phyloP scores from a whole-genome alignment of 23 tunicate genomes.

The Clavelina lepadiformis region DNA sequence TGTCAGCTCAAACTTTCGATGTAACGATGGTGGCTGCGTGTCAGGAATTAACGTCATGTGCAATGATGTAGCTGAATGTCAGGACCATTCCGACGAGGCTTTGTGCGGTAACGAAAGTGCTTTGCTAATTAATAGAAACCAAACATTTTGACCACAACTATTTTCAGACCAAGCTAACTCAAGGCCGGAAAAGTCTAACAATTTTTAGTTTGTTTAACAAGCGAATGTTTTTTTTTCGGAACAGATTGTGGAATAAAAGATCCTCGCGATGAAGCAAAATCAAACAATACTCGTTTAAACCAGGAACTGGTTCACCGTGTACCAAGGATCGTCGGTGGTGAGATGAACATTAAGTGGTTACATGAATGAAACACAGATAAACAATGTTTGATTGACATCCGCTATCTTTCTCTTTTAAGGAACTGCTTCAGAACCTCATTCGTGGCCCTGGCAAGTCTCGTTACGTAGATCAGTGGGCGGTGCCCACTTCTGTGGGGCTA shows the following conservation, averaged over 20 bases:
- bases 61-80: conserved; percentile 19
- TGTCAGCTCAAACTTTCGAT: conserved; percentile 10
- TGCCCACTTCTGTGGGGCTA: conserved; percentile 33
- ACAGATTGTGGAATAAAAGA: conserved; percentile 5
- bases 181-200: neutral
- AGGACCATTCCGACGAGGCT: conserved; percentile 18
- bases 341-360: neutral
- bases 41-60: conserved; percentile 26
- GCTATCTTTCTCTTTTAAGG: conserved; percentile 19
- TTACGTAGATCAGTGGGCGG: neutral
- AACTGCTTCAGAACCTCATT: neutral
- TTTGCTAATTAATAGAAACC: neutral
- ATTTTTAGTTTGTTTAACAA: neutral
- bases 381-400: no score
- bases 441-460: conserved; percentile 53
- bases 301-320: neutral
- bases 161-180: neutral
- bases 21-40: conserved; percentile 12
- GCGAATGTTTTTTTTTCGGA: neutral
- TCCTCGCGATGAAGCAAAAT: neutral
- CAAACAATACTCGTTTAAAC: neutral
- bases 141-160: neutral
- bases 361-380: neutral
- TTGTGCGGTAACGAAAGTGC: conserved; percentile 14
- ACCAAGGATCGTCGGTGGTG: neutral